Percentiles rank a stretch among this genome's conserved stretches.
Evolutionary conservation across 2,888 invertebrate species (phyloP).

Genomic region (Cheilosia variabilis): DNA sequence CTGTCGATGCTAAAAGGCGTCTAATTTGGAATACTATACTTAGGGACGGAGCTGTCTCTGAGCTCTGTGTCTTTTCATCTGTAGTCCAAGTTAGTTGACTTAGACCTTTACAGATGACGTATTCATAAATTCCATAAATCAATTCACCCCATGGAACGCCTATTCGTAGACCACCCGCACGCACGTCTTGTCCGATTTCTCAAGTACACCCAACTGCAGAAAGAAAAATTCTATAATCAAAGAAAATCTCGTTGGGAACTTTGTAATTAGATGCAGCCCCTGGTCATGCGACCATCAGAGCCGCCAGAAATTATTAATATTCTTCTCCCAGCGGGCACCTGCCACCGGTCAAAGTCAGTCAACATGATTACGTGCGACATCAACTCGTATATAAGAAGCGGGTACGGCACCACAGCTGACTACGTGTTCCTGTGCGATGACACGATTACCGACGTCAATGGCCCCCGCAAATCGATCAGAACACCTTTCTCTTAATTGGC

Average conservation of each 20-base stretch:
- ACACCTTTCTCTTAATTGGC: constrained; percentile 62
- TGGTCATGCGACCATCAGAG: not conserved
- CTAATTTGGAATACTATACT: too few species aligned
- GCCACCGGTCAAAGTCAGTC: constrained; percentile 27
- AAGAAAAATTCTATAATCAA: not conserved
- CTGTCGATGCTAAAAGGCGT: too few species aligned
- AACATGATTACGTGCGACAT: constrained; percentile 34
- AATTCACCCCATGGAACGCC: not conserved
- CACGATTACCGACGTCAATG: constrained; percentile 39
- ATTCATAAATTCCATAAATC: not conserved
- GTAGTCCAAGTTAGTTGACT: too few species aligned
- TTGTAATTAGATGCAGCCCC: constrained; percentile 1
- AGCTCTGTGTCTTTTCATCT: too few species aligned
- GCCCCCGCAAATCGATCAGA: constrained; percentile 41
- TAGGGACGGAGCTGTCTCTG: too few species aligned
- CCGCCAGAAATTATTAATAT: constrained; percentile 2
- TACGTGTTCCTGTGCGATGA: constrained; percentile 50
- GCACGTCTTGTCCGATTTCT: too few species aligned
- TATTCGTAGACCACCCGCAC: too few species aligned
- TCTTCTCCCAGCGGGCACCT: not conserved
- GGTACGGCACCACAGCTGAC: not conserved
- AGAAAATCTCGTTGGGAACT: not conserved
- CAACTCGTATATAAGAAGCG: not conserved
- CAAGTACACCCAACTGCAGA: not conserved
- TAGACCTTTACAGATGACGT: too few species aligned